Conservation (phyloP, 2,797 vertebrate genomes). For the Mastacembelus armatus region DNA sequence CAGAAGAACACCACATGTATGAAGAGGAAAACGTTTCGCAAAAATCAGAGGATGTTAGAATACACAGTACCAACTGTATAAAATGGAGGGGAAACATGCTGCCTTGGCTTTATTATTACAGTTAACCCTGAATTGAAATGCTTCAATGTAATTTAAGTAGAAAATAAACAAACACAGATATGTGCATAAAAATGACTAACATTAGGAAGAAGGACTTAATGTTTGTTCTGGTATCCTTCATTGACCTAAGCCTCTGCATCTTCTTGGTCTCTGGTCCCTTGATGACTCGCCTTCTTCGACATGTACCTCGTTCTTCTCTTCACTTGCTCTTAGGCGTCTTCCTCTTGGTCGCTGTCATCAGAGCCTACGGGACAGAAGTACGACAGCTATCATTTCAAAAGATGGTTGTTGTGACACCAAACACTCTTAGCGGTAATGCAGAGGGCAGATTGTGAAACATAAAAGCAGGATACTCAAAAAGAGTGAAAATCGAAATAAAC, state of each 20-base stretch:
- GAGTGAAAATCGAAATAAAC: not conserved
- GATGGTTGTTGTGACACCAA: not conserved
- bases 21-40: slow-evolving; percentile 41
- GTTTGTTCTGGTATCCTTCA: slow-evolving; percentile 64
- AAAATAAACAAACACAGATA: slow-evolving; percentile 53
- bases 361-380: slow-evolving; percentile 68
- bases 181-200: slow-evolving; percentile 76
- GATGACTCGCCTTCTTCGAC: slow-evolving; percentile 45
- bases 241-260: slow-evolving; percentile 50
- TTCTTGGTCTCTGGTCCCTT: slow-evolving; percentile 60
- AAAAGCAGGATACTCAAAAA: not conserved
- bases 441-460: not conserved
- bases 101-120: slow-evolving; percentile 71
- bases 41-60: slow-evolving; percentile 44
- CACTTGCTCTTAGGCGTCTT: slow-evolving; percentile 54
- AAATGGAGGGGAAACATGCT: slow-evolving; percentile 61
- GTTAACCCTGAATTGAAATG: slow-evolving; percentile 76
- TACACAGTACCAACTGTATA: slow-evolving; percentile 62
- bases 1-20: slow-evolving; percentile 29
- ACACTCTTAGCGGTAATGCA: not conserved
- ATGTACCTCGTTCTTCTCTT: slow-evolving; percentile 61
- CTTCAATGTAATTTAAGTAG: slow-evolving; percentile 55
- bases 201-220: slow-evolving; percentile 49
- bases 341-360: slow-evolving; percentile 78
- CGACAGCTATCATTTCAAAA: not conserved